Base-by-base conservation (phyloP, 2,797 vertebrate species). In the Enteromius paludinosus region DNA sequence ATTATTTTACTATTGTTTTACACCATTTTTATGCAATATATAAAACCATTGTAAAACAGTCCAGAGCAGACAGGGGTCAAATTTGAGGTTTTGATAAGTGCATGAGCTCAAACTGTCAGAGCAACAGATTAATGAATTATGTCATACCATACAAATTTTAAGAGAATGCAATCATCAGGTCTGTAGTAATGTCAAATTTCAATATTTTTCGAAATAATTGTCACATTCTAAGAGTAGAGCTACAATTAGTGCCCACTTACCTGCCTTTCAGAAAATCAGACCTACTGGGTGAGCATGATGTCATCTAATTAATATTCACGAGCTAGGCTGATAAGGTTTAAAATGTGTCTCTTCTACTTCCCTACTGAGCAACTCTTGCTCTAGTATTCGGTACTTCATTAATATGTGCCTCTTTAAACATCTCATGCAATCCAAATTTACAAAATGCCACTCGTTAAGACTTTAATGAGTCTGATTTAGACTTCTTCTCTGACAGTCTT, bases 111-210 rank as follows among this genome's bases (percentile, higher is more conserved):
- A 45, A 59, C 38, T 77, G 72, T 38, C 47, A 80, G 54, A 62
- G 59, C 41, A 83, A 83, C 66, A 85, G 20, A 75, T 59, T 18
- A 56, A 66, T 79, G 68, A 81, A 71, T 52, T 49, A 64, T 80
- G 79, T 20, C 28, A 43, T 56, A 28, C 30, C 30, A 17, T n/a
- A 62, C 25, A 78, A 64, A 54, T 4, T 52, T 28, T 33, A 17
- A 43, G 45, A 23, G 28, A 25, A 66, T n/a, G 11, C 9, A 38
- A 68, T 5, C 17, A 65, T 49, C 62, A 47, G 17, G 9, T 7
- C 49, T 41, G n/a, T 35, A 28, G 35, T 56, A 61, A 15, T 5
- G 25, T 23, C 11, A 72, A 54, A 23, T n/a, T 35, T 70, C 23
- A 25, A 28, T 47, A 9, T 47, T 18, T 20, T 28, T 49, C 25